Evolutionary conservation across 2,888 invertebrate species (phyloP).

Genomic region (Andrena praecox): DNA sequence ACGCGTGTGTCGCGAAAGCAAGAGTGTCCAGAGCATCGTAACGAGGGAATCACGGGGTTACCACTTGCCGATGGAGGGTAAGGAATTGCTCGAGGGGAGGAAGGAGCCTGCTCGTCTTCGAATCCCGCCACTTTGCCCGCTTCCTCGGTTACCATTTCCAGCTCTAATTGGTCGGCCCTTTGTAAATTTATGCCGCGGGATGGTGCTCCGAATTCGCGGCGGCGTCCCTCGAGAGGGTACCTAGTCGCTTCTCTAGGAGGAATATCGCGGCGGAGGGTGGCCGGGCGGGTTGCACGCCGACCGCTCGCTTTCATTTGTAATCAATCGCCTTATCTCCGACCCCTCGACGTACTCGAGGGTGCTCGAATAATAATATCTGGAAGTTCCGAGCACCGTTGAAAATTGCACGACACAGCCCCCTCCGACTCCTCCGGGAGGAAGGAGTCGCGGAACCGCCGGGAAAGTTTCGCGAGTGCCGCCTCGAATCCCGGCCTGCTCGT

Average conservation of each 20-base stretch:
- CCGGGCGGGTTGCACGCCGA: conserved; percentile 9
- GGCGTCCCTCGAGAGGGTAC: conserved; percentile 26
- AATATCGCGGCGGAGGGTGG: conserved; percentile 19
- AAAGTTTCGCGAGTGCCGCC: conserved; percentile 30
- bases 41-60: conserved; percentile 31
- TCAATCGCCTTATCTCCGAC: conserved; percentile 58
- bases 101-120: conserved; percentile 10
- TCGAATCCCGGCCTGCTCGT: background rate
- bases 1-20: background rate
- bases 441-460: conserved; percentile 16
- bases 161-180: conserved; percentile 47
- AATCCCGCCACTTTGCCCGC: conserved; percentile 39
- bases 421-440: background rate
- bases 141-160: conserved; percentile 27
- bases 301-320: conserved; percentile 57
- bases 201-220: conserved; percentile 31
- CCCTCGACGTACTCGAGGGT: conserved; percentile 49
- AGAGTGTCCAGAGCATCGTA: conserved; percentile 2
- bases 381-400: conserved; percentile 56
- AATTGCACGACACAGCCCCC: conserved; percentile 59
- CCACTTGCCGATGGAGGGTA: conserved; percentile 27
- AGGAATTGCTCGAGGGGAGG: background rate
- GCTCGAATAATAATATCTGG: conserved; percentile 55
- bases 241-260: conserved; percentile 28
- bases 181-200: conserved; percentile 46